These are phyloP conservation scores for Hydractinia symbiolongicarpus DNA, from an alignment of 30 jellyfish, hydroid and myxozoan genomes.

Conservation along the genomic window DNA sequence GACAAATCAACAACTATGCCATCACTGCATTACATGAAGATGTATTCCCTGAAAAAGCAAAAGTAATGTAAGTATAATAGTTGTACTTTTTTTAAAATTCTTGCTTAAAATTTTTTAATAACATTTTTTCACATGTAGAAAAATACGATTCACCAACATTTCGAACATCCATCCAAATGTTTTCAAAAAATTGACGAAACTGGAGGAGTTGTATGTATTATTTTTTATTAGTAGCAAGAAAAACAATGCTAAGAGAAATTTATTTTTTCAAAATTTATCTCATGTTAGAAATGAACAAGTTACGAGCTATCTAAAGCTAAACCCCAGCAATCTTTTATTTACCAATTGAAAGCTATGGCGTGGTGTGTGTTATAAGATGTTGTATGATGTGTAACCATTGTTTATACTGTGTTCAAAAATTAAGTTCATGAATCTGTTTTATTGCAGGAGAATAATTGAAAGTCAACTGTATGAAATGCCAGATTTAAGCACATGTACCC, in stretches of 20 bases:
- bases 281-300: background rate
- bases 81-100: background rate
- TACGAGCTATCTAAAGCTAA: background rate
- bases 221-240: background rate
- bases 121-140: background rate
- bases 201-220: slow-evolving; percentile 11
- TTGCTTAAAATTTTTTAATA: no score
- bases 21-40: background rate
- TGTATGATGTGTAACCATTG: no score
- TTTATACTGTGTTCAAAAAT: background rate
- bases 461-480: background rate
- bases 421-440: background rate
- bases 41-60: background rate
- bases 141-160: background rate
- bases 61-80: background rate
- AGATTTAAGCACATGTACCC: background rate
- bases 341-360: background rate
- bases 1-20: no score
- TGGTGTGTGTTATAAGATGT: no score
- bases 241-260: background rate
- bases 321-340: background rate
- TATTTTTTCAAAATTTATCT: background rate
- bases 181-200: background rate
- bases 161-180: slow-evolving; percentile 3
- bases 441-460: background rate